Conservation (phyloP, 2,888 invertebrate species). For the Cantharis nigra region DNA sequence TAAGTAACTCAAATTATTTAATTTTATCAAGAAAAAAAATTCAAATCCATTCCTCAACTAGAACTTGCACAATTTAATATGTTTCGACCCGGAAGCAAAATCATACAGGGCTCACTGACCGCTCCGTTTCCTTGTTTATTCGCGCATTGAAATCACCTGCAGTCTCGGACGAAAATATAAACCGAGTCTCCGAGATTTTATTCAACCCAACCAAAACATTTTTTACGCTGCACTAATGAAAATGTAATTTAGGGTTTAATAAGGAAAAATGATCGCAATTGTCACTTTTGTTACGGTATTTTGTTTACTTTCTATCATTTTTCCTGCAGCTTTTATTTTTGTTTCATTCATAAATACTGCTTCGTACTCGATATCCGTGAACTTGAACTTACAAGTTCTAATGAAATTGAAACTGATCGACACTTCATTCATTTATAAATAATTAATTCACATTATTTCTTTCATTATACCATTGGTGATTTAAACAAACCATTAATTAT, state of each 20-base stretch:
- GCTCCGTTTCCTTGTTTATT: slow-evolving; percentile 35
- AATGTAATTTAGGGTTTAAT: background rate
- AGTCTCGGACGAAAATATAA: slow-evolving; percentile 31
- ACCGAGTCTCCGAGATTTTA: background rate
- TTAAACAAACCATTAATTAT: background rate
- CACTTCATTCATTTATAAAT: slow-evolving; percentile 9
- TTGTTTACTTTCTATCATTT: slow-evolving; percentile 48
- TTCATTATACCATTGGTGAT: background rate
- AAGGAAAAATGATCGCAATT: background rate
- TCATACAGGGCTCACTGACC: slow-evolving; percentile 24
- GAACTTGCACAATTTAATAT: slow-evolving; percentile 1
- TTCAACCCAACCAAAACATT: background rate
- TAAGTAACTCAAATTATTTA: slow-evolving; percentile 61
- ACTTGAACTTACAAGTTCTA: slow-evolving; percentile 56
- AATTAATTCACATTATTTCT: background rate
- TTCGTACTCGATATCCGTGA: slow-evolving; percentile 52
- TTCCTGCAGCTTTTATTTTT: slow-evolving; percentile 39
- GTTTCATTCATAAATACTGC: slow-evolving; percentile 49
- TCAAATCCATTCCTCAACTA: background rate
- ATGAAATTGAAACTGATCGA: slow-evolving; percentile 52
- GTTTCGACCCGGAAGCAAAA: slow-evolving; percentile 35
- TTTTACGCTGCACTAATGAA: background rate
- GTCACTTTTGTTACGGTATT: slow-evolving; percentile 17
- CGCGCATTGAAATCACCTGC: slow-evolving; percentile 39
- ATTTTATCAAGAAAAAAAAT: background rate